Percentiles rank a stretch among this genome's conserved stretches.
phyloP scores from a whole-genome alignment of 2,113 vertebrate genomes.

The Clarias batrachus region DNA sequence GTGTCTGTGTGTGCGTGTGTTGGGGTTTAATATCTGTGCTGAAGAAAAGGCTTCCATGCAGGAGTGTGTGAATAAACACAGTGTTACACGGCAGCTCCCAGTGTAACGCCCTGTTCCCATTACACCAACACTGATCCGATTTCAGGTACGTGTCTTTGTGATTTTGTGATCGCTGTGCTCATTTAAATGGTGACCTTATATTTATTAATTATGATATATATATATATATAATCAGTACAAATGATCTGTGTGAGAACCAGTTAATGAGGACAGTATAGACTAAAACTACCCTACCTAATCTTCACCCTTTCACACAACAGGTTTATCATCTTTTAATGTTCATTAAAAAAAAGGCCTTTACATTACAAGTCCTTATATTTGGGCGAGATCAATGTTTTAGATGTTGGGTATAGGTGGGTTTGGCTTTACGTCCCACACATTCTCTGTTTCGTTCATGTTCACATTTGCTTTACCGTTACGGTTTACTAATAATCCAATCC shows the following conservation, averaged over 20 bases:
- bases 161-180: background rate
- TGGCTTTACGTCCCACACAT: background rate
- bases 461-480: background rate
- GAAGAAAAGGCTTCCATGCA: background rate
- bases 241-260: background rate
- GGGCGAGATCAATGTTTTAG: background rate
- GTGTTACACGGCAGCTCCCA: background rate
- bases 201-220: background rate
- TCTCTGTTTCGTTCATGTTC: background rate
- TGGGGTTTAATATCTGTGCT: background rate
- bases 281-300: too few species aligned
- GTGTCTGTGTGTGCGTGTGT: background rate
- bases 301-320: background rate
- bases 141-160: conserved; percentile 11
- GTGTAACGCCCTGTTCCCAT: conserved; percentile 37
- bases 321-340: background rate
- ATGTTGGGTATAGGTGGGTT: background rate
- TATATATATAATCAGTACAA: too few species aligned
- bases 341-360: background rate
- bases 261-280: background rate
- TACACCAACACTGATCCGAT: background rate
- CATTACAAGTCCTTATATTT: background rate
- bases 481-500: background rate
- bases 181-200: background rate
- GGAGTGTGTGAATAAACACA: background rate